Conservation (phyloP, 2,797 vertebrate species). For the Takifugu ocellatus region DNA sequence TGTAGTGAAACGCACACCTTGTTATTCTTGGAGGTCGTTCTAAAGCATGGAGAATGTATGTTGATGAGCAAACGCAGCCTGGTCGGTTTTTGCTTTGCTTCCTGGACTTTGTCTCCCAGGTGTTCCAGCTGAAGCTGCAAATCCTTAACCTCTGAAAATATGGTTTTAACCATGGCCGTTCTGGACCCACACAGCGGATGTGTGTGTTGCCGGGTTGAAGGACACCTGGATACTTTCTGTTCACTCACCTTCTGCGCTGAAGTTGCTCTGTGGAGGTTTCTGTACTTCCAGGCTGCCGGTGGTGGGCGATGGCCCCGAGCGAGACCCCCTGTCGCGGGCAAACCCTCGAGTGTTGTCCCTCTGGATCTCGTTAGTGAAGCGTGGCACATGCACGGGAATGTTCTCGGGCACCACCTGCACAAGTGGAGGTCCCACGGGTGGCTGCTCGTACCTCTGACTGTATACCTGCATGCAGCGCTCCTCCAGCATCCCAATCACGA, state of each 20-base stretch:
- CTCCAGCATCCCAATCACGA: constrained; percentile 84
- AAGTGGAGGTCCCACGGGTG: constrained; percentile 82
- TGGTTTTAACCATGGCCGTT: constrained; percentile 31
- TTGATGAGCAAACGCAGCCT: constrained; percentile 63
- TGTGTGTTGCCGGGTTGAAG: neutral
- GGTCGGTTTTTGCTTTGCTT: constrained; percentile 51
- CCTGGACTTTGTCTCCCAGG: neutral
- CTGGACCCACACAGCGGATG: neutral
- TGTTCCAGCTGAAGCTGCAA: constrained; percentile 60
- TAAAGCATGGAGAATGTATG: constrained; percentile 61
- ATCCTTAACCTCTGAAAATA: constrained; percentile 58
- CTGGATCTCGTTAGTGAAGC: constrained; percentile 92
- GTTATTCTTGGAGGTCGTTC: constrained; percentile 66
- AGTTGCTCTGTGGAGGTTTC: constrained; percentile 72
- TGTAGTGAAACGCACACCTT: constrained; percentile 61
- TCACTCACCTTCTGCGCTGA: constrained; percentile 86
- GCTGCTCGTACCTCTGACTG: constrained; percentile 66
- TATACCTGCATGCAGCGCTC: constrained; percentile 88
- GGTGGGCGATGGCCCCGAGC: constrained; percentile 78
- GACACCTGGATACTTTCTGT: neutral
- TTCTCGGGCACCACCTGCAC: constrained; percentile 94
- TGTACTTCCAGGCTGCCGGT: constrained; percentile 81
- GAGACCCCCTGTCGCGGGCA: constrained; percentile 74
- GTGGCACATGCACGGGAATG: constrained; percentile 85
- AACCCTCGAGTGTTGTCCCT: constrained; percentile 73